Conservation (phyloP, 2,113 vertebrate species). For the Siphamia tubifer region DNA sequence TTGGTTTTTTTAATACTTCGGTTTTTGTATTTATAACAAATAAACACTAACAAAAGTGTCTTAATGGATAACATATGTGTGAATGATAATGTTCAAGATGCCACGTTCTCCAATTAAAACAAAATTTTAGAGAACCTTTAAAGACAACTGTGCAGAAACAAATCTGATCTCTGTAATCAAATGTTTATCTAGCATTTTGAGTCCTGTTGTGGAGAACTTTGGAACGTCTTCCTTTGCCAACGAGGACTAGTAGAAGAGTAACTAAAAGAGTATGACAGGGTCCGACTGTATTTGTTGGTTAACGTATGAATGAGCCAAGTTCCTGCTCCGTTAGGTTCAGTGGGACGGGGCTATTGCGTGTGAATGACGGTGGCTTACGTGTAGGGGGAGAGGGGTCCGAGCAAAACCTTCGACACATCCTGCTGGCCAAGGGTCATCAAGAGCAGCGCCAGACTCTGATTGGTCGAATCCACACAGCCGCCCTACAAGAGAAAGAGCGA, state of each 20-base stretch:
- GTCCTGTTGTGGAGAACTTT: constrained; percentile 16
- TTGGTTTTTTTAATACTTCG: too few relatives aligned
- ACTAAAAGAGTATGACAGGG: not conserved
- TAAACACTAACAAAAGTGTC: too few relatives aligned
- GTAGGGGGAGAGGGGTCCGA: constrained; percentile 94
- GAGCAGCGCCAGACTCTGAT: constrained; percentile 92
- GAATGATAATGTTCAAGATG: too few relatives aligned
- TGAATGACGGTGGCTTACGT: constrained; percentile 84
- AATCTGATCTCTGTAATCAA: not conserved
- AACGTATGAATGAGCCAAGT: not conserved
- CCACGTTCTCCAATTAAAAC: too few relatives aligned
- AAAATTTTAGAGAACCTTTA: too few relatives aligned
- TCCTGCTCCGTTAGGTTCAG: constrained; percentile 2
- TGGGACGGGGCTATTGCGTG: not conserved
- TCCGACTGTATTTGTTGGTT: not conserved
- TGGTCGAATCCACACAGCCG: constrained; percentile 94
- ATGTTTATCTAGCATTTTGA: not conserved
- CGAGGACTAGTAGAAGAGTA: constrained; percentile 28
- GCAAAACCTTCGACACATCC: constrained; percentile 94
- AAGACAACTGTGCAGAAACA: too few relatives aligned
- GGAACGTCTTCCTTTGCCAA: constrained; percentile 11
- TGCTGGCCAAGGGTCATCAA: constrained; percentile 97
- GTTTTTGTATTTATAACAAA: too few relatives aligned
- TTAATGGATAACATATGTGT: too few relatives aligned
- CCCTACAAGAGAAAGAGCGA: constrained; percentile 79